Conservation (phyloP, 1,140 invertebrate genomes). For the Drosophila elegans region DNA sequence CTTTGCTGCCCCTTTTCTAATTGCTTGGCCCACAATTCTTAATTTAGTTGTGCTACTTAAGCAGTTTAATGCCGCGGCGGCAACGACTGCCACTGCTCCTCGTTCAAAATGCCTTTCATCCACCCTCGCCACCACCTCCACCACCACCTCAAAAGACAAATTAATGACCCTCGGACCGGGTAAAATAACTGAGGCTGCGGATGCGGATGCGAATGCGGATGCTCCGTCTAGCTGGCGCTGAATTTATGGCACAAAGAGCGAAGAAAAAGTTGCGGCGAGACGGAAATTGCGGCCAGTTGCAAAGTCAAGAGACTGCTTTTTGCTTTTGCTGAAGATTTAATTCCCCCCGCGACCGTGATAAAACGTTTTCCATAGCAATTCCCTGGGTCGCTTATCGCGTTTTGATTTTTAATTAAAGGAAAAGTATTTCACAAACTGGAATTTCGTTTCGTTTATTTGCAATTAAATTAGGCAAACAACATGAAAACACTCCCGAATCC, state of each 20-base stretch:
- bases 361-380: slow-evolving; percentile 40
- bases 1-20: slow-evolving; percentile 34
- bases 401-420: slow-evolving; percentile 81
- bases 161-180: slow-evolving; percentile 68
- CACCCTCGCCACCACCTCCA: background rate
- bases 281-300: slow-evolving; percentile 71
- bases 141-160: slow-evolving; percentile 63
- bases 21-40: slow-evolving; percentile 67
- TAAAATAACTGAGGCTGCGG: slow-evolving; percentile 41
- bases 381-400: slow-evolving; percentile 66
- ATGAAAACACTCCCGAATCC: slow-evolving; percentile 58
- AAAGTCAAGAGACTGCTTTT: slow-evolving; percentile 64
- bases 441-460: slow-evolving; percentile 66
- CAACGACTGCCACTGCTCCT: slow-evolving; percentile 18
- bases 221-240: slow-evolving; percentile 65
- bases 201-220: slow-evolving; percentile 41
- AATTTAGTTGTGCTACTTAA: slow-evolving; percentile 82
- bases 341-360: slow-evolving; percentile 32
- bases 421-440: slow-evolving; percentile 70
- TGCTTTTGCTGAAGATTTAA: slow-evolving; percentile 28
- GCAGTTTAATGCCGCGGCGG: slow-evolving; percentile 69
- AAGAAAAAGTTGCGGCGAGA: slow-evolving; percentile 54
- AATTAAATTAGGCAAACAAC: slow-evolving; percentile 72
- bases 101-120: slow-evolving; percentile 10
- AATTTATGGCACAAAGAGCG: slow-evolving; percentile 62